Conservation (phyloP, 2,113 vertebrate genomes). For the Forbesichthys papilliferus region DNA sequence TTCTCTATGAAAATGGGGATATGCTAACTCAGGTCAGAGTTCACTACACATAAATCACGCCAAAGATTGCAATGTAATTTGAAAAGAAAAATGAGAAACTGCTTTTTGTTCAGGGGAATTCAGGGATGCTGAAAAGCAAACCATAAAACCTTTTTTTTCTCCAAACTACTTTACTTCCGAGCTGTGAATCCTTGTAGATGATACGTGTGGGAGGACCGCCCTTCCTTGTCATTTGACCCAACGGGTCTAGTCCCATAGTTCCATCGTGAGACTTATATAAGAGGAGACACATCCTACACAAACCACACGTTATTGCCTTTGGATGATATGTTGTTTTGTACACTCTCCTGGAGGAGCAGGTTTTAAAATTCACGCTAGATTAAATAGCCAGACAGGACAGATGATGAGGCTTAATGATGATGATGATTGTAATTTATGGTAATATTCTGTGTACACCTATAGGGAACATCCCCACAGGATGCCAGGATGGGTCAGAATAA, state of each 20-base stretch:
- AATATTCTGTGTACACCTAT: background rate
- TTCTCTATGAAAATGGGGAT: too few relatives aligned
- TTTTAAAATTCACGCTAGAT: slow-evolving; percentile 18
- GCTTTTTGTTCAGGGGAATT: too few relatives aligned
- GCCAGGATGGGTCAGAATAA: slow-evolving; percentile 12
- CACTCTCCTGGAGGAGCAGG: background rate
- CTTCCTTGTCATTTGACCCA: slow-evolving; percentile 33
- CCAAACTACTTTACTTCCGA: too few relatives aligned
- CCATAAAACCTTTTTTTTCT: too few relatives aligned
- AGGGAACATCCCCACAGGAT: slow-evolving; percentile 13
- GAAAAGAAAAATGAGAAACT: too few relatives aligned
- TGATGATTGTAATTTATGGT: slow-evolving; percentile 2
- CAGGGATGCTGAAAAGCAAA: too few relatives aligned
- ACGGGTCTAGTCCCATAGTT: slow-evolving; percentile 7
- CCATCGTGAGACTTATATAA: slow-evolving; percentile 37
- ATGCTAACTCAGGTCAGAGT: too few relatives aligned
- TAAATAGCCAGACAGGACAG: background rate
- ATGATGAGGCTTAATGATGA: background rate
- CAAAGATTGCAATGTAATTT: too few relatives aligned
- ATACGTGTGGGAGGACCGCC: slow-evolving; percentile 29
- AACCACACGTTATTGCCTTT: background rate
- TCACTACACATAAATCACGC: too few relatives aligned
- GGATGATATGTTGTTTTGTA: slow-evolving; percentile 25
- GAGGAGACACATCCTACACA: slow-evolving; percentile 27
- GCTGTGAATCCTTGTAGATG: slow-evolving; percentile 2